phyloP scores from a whole-genome alignment of 2,113 vertebrate genomes.

The Sceloporus undulatus region DNA sequence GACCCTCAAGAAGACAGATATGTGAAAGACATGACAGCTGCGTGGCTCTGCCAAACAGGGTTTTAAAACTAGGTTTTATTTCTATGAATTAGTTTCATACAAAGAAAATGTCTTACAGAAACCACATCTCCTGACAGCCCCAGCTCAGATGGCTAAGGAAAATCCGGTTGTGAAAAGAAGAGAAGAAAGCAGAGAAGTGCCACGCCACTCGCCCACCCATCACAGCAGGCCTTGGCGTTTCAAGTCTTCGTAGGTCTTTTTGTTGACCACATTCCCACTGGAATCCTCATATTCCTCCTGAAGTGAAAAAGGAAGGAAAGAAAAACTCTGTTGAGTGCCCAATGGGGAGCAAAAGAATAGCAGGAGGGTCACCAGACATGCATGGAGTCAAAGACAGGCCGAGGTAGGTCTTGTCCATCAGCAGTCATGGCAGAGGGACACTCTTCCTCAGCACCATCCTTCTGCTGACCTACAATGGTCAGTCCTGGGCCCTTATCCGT shows the following conservation, averaged over 20 bases:
- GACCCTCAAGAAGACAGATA: neutral
- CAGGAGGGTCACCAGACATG: too few species aligned
- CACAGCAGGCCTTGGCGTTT: conserved; percentile 96
- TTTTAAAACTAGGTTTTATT: conserved; percentile 70
- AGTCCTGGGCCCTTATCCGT: too few species aligned
- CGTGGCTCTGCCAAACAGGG: neutral
- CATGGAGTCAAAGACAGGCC: neutral
- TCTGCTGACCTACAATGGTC: too few species aligned
- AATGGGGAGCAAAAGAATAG: neutral
- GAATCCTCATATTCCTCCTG: conserved; percentile 99
- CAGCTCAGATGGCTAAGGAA: conserved; percentile 63
- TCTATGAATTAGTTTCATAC: conserved; percentile 63
- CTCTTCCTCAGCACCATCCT: too few species aligned
- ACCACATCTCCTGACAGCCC: conserved; percentile 63
- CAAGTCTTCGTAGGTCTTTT: conserved; percentile 98
- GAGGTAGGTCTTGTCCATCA: neutral
- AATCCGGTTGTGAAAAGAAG: conserved; percentile 31
- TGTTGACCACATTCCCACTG: conserved; percentile 97
- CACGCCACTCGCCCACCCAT: neutral
- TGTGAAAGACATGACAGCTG: too few species aligned
- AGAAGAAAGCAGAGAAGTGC: neutral
- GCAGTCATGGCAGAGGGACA: too few species aligned
- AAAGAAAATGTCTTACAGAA: conserved; percentile 70
- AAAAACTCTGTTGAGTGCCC: conserved; percentile 21
- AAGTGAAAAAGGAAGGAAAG: conserved; percentile 34